Conservation (phyloP, 2,888 invertebrate genomes). For the Eupithecia exiguata region DNA sequence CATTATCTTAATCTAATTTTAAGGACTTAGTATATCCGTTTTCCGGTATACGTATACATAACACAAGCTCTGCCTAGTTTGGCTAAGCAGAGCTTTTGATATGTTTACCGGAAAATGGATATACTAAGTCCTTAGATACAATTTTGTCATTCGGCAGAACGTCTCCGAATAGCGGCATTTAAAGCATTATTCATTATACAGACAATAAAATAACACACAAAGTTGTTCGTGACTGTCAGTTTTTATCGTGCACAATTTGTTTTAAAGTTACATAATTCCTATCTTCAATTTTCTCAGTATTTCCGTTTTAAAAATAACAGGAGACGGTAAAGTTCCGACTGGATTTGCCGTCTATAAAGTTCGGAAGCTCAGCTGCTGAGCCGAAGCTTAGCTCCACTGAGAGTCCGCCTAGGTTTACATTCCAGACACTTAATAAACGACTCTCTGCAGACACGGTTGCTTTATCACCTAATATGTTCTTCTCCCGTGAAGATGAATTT, state of each 20-base stretch:
- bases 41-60: too few species aligned
- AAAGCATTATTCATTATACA: background rate
- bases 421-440: constrained; percentile 1
- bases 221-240: background rate
- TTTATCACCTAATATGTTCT: background rate
- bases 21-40: too few species aligned
- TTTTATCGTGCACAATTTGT: background rate
- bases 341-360: constrained; percentile 2
- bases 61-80: too few species aligned
- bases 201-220: background rate
- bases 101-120: background rate
- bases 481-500: background rate
- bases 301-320: background rate
- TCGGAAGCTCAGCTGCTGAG: constrained; percentile 6
- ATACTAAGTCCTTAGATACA: background rate
- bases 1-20: background rate
- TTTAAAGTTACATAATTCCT: background rate
- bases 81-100: background rate
- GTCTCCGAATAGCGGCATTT: background rate
- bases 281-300: background rate
- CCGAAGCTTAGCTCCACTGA: background rate
- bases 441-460: background rate
- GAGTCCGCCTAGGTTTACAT: background rate
- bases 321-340: background rate
- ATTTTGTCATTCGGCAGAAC: background rate